Conservation (phyloP, 2,888 invertebrate genomes). For the Physocephala rufipes region DNA sequence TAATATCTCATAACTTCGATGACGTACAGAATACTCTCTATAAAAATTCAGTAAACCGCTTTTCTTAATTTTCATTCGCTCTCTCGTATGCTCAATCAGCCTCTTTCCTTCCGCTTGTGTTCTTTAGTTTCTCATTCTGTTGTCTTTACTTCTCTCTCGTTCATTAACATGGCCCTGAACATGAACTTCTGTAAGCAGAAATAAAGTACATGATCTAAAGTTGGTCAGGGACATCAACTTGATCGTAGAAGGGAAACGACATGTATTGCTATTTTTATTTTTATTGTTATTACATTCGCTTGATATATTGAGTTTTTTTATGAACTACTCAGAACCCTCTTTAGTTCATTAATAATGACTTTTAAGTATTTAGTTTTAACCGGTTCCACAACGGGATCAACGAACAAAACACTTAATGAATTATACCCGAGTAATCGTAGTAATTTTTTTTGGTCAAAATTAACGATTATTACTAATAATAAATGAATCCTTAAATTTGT, state of each 20-base stretch:
- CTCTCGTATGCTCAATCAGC: background rate
- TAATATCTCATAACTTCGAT: no score
- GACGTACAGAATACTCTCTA: no score
- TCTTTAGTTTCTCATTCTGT: background rate
- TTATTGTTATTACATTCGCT: background rate
- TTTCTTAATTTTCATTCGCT: no score
- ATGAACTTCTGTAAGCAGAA: constrained; percentile 27
- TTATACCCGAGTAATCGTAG: no score
- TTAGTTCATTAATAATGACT: no score
- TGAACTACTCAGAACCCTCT: background rate
- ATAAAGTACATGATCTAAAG: constrained; percentile 1
- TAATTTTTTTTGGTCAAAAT: no score
- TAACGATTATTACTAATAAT: no score
- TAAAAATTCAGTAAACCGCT: no score
- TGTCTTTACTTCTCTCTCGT: background rate
- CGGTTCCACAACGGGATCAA: no score
- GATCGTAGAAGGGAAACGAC: background rate
- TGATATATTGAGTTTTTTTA: background rate
- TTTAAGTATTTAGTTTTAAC: no score
- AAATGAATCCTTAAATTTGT: no score
- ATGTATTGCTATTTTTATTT: background rate
- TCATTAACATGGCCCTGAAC: constrained; percentile 23
- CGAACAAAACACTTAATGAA: no score
- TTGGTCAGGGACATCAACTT: constrained; percentile 37
- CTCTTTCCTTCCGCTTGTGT: background rate